Evolutionary conservation across 2,797 vertebrate genomes (phyloP).

Genomic region (Pygocentrus nattereri): DNA sequence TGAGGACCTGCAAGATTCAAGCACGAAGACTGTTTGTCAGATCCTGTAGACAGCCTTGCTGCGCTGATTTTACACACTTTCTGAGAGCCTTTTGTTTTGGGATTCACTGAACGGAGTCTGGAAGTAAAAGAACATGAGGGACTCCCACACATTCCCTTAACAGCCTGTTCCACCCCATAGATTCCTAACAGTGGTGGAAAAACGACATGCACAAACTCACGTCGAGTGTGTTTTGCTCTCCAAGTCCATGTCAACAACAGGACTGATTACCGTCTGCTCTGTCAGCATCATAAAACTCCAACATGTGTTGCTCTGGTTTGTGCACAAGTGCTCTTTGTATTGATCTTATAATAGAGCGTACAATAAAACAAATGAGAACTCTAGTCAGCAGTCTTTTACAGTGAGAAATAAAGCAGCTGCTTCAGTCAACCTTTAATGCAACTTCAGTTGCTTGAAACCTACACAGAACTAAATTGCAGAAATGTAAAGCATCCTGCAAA

Average conservation of each 20-base stretch:
- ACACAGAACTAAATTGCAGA: too few species aligned
- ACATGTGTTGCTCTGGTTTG: constrained; percentile 24
- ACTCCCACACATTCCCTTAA: constrained; percentile 28
- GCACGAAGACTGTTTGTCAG: neutral
- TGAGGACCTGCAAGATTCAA: constrained; percentile 46
- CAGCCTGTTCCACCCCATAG: constrained; percentile 1
- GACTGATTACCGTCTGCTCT: constrained; percentile 6
- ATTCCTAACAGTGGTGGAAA: constrained; percentile 19
- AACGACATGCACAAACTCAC: neutral
- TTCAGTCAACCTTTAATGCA: too few species aligned
- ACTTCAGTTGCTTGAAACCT: too few species aligned
- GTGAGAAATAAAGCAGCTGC: neutral
- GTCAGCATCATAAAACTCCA: neutral
- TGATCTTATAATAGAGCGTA: neutral
- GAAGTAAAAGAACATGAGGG: constrained; percentile 10
- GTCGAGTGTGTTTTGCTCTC: neutral
- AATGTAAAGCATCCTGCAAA: too few species aligned
- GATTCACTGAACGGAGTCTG: constrained; percentile 1
- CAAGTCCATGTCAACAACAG: neutral
- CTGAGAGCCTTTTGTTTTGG: constrained; percentile 4
- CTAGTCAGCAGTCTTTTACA: neutral
- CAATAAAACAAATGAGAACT: neutral
- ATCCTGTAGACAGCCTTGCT: neutral
- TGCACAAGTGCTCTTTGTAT: neutral
- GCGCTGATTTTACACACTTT: neutral